Conservation (phyloP, 2,888 invertebrate species). For the Hydrotaea diabolus region DNA sequence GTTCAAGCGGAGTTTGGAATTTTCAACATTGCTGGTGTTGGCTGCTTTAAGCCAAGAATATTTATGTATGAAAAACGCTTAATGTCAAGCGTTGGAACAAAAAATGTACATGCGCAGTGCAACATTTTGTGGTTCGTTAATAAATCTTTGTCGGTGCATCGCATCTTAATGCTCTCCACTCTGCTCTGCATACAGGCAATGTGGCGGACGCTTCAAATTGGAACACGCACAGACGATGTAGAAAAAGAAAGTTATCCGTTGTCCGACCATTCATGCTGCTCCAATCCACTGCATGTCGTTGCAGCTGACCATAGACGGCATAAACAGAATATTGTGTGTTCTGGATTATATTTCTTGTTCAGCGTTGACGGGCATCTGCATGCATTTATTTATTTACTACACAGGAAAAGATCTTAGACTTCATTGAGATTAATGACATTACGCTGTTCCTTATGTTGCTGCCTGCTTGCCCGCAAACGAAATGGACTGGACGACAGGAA, state of each 20-base stretch:
- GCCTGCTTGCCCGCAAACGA: too few species aligned
- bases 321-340: conserved; percentile 8
- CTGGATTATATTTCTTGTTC: conserved; percentile 14
- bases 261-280: background rate
- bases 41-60: background rate
- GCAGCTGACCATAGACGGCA: background rate
- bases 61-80: background rate
- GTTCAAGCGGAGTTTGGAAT: background rate
- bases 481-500: background rate
- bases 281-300: background rate
- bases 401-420: background rate
- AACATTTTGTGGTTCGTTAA: background rate
- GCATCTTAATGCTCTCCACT: background rate
- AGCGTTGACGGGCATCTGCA: background rate
- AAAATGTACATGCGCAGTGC: background rate
- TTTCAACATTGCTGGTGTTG: background rate
- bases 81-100: background rate
- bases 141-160: conserved; percentile 24
- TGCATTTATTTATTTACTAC: background rate
- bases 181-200: background rate
- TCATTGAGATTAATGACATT: background rate
- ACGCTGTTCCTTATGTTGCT: too few species aligned
- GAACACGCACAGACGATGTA: background rate
- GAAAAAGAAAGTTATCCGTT: conserved; percentile 30
- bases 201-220: conserved; percentile 2